Evolutionary conservation across 2,113 vertebrate genomes (phyloP).

Genomic region (Dasypus novemcinctus): DNA sequence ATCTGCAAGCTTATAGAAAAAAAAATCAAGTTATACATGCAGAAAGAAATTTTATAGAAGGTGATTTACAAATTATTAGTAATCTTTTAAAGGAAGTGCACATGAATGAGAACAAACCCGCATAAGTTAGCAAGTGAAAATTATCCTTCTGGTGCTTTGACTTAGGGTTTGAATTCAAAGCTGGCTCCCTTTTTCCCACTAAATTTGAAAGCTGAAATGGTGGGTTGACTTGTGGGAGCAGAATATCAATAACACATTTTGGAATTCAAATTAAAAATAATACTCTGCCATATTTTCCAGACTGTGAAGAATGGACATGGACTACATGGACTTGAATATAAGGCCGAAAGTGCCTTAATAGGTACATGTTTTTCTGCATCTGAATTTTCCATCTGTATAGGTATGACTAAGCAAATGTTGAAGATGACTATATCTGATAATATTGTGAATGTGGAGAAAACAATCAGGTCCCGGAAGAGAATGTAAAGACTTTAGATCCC

Average conservation of each 20-base stretch:
- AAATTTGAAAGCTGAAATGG: not conserved
- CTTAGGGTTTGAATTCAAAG: not conserved
- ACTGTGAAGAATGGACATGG: not conserved
- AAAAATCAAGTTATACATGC: not conserved
- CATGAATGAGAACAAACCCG: not conserved
- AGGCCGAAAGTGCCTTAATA: not conserved
- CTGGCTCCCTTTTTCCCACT: not conserved
- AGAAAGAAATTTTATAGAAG: not conserved
- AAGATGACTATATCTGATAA: not conserved
- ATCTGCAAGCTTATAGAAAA: not conserved
- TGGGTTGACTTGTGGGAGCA: not conserved
- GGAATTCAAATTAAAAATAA: not conserved
- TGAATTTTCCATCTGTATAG: not conserved
- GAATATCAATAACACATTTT: not conserved
- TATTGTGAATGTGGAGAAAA: not conserved
- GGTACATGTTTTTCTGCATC: not conserved
- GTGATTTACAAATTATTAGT: slow-evolving; percentile 31
- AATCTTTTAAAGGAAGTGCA: not conserved
- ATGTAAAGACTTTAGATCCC: not conserved
- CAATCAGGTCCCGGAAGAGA: not conserved
- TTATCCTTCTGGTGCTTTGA: not conserved
- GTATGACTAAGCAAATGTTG: not conserved
- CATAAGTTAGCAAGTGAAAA: not conserved
- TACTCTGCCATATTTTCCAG: not conserved
- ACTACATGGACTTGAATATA: not conserved